These are phyloP conservation scores for Xerus rutilus DNA, from an alignment of 2,797 vertebrate species.

Conservation along the genomic window DNA sequence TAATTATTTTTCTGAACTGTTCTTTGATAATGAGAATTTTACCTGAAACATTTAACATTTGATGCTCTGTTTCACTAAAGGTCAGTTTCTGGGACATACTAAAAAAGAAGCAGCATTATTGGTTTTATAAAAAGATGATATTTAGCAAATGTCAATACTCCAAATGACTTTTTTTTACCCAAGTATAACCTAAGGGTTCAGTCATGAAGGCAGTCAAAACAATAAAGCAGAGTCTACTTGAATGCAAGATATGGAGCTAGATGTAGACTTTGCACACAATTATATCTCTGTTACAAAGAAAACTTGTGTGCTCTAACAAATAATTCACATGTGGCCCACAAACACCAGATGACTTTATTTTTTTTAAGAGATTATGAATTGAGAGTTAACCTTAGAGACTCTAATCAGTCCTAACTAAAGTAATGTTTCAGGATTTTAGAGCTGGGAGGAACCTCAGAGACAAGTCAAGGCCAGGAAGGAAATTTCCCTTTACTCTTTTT, in stretches of 20 bases:
- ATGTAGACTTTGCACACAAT: background rate
- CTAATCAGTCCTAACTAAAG: background rate
- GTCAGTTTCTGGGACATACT: background rate
- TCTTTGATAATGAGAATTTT: slow-evolving; percentile 44
- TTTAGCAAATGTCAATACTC: background rate
- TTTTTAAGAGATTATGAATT: background rate
- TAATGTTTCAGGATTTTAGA: background rate
- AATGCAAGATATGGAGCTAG: background rate
- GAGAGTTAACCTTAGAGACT: background rate
- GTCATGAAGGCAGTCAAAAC: background rate
- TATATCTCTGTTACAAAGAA: background rate
- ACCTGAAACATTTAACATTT: slow-evolving; percentile 23
- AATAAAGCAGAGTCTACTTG: background rate
- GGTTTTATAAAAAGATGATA: slow-evolving; percentile 24
- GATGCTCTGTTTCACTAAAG: slow-evolving; percentile 31
- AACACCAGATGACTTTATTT: background rate
- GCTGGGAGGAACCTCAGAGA: background rate
- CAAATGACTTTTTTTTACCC: background rate
- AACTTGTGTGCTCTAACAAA: background rate
- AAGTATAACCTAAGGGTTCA: background rate
- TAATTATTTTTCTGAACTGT: slow-evolving; percentile 37
- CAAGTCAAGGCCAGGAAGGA: background rate
- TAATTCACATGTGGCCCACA: background rate
- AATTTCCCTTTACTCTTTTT: background rate
- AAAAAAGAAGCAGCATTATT: background rate